Evolutionary conservation across 1,140 invertebrate genomes (phyloP), one percentile per base, ranked within the genome.

Genomic region (Apis dorsata): DNA sequence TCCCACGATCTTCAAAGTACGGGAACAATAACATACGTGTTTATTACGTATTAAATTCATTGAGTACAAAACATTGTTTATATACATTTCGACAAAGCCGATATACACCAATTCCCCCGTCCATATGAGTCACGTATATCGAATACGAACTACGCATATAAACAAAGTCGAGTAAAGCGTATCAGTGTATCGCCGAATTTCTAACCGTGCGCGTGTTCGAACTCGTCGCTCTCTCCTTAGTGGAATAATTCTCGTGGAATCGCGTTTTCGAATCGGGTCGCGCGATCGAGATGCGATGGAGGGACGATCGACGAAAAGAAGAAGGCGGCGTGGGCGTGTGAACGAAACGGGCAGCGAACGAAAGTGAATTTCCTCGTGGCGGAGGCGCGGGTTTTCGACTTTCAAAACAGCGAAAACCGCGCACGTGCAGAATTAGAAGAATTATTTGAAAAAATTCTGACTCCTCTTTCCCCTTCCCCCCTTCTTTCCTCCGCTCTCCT

Each of bases 311-410:
- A 44, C 34, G 5, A 3, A 44, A 4, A 44, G 34, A 90, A 87
- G 85, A 85, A 85, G 87, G 85, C 88, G 86, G 76, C 28, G 3
- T 83, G 86, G 87, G 89, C 86, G 87, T 86, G 88, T 79, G 89
- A 90, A 86, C 83, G 66, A 19, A 28, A 77, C 79, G 79, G 24
- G 24, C 78, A 71, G 89, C 87, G 89, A 90, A 90, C 34, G 34
- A 34, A 34, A 90, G 89, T 90, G 84, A 90, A 90, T 89, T 90
- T 89, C 87, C 71, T 62, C 53, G 51, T 62, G 70, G 79, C 60
- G 2, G 34, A 34, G 34, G 34, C 2, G 34, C 34, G 34, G 0
- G 34, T 34, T 34, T 24, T 79, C 80, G 86, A 86, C 87, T 88
- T 88, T 88, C 83, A 88, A 88, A 88, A 88, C 62, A 85, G 77